Base-by-base conservation (phyloP, 2,113 vertebrate species). In the Cryptotis parvus region DNA sequence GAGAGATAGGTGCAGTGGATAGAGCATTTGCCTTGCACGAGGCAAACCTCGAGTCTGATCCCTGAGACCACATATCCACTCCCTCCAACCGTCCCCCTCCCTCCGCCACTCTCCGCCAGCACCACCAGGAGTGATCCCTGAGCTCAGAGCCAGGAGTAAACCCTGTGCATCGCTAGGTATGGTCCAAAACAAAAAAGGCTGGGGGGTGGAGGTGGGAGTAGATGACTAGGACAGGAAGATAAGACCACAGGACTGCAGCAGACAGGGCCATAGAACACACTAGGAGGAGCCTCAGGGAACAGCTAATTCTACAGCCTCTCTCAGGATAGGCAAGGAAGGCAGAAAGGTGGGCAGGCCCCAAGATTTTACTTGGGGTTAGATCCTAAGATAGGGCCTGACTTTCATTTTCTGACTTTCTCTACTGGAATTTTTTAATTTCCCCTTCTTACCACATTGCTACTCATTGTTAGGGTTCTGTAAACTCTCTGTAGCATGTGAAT, bases 291-390 rank as follows among this genome's bases (percentile, higher is more conserved):
- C 20, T 61, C 77, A 15, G 70, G 77, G 55, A 69, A 22, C 15
- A 65, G 33, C 65, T 80, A 9, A 24, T 49, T 52, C 33, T n/a
- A 84, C 8, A 70, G 6, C 37, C 31, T n/a, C 9, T 77, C 18
- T n/a, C 55, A n/a, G 83, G 78, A 58, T 43, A 31, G 29, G 15
- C 63, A 79, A 1, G 7, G 90, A 76, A 84, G 94, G 84, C 24
- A 16, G 68, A 73, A 52, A 33, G 74, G 31, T 8, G 55, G 24
- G 33, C 31, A 4, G 58, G 27, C 35, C 70, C 74, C 24, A 83
- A 35, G 49, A 24, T 61, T 33, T 94, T 14, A 58, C 55, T 4
- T 55, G 55, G 55, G 55, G 16, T 58, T 58, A 58, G 55, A 18
- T 58, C 55, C 55, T 58, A 16, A 58, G 24, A 22, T 58, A 58